These are phyloP conservation scores for Psilanteris sp. DNA, from an alignment of 1,140 invertebrate species.

Conservation along the genomic window DNA sequence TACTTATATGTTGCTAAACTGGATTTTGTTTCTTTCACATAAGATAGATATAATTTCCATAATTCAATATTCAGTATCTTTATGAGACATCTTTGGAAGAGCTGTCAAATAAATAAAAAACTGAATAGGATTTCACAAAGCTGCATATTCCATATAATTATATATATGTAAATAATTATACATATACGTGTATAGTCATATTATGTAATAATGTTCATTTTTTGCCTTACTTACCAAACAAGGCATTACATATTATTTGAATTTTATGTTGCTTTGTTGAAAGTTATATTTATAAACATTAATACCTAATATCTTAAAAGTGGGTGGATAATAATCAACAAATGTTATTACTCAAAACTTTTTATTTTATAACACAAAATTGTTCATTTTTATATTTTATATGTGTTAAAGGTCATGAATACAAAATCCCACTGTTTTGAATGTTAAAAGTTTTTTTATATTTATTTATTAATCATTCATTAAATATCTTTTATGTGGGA, in stretches of 20 bases:
- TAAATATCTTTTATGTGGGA: constrained; percentile 54
- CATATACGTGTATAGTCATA: no score
- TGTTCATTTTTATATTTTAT: constrained; percentile 37
- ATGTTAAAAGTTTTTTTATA: constrained; percentile 42
- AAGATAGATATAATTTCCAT: constrained; percentile 98
- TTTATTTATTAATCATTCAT: constrained; percentile 70
- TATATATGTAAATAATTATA: no score
- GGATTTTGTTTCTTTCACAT: constrained; percentile 98
- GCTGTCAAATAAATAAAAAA: constrained; percentile 82
- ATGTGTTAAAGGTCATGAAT: constrained; percentile 22
- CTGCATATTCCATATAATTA: no score
- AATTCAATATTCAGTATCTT: constrained; percentile 99
- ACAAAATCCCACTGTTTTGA: constrained; percentile 34
- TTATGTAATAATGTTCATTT: background rate
- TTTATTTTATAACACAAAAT: constrained; percentile 73
- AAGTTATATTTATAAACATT: background rate
- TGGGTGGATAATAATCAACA: constrained; percentile 75
- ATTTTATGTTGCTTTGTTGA: background rate
- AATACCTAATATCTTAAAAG: no score
- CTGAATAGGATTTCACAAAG: no score
- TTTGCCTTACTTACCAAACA: constrained; percentile 75
- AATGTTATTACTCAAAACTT: constrained; percentile 70
- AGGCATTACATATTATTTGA: constrained; percentile 69
- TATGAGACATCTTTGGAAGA: constrained; percentile 98
- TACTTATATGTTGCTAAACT: constrained; percentile 96